These are phyloP conservation scores for Euura saliciscinereae DNA, from an alignment of 1,140 invertebrate species.

Conservation along the genomic window DNA sequence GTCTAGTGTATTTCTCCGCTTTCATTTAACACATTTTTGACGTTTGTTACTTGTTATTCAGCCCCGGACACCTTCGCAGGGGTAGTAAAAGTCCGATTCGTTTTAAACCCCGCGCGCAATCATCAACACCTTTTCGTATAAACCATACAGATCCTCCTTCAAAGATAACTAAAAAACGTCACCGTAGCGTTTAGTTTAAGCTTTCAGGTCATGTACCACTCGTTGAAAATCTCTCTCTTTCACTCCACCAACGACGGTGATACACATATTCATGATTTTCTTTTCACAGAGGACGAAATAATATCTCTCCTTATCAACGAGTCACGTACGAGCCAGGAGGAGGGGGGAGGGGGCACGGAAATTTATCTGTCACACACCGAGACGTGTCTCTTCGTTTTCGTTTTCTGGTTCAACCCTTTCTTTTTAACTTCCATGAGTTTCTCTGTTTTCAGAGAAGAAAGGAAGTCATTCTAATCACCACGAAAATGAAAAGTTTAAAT, in stretches of 20 bases:
- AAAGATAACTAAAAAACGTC: neutral
- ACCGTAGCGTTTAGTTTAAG: conserved; percentile 24
- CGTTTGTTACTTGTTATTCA: no score
- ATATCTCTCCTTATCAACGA: conserved; percentile 45
- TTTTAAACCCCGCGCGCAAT: neutral
- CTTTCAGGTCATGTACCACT: conserved; percentile 48
- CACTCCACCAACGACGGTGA: no score
- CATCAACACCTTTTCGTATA: neutral
- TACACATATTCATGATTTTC: neutral
- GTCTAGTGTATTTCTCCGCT: no score
- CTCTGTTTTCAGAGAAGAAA: no score
- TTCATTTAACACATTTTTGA: no score
- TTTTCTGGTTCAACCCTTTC: neutral
- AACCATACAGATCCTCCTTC: no score
- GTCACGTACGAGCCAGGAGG: conserved; percentile 42
- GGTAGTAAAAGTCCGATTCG: no score
- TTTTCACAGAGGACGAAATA: conserved; percentile 23
- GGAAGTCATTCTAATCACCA: no score
- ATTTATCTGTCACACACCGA: conserved; percentile 45
- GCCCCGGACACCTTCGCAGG: no score
- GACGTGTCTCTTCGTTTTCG: conserved; percentile 32
- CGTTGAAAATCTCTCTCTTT: conserved; percentile 13
- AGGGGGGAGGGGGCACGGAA: conserved; percentile 20
- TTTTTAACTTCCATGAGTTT: no score
- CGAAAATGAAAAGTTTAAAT: no score